Evolutionary conservation across 2,888 invertebrate genomes (phyloP), one percentile per base, ranked within the genome.

Genomic region (Tethea ocularis): DNA sequence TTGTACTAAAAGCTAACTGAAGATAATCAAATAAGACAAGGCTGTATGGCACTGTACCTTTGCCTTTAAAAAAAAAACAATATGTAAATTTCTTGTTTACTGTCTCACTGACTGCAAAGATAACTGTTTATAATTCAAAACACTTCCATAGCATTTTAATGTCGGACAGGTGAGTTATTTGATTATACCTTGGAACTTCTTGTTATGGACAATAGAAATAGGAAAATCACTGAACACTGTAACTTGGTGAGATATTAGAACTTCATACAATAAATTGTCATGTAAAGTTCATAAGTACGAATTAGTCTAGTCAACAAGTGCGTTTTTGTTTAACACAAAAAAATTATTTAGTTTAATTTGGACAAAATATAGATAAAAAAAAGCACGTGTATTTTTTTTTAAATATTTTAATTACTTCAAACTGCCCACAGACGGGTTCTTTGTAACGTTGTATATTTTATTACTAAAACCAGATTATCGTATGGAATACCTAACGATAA

Each of bases 61-160:
- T n/a, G n/a, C n/a, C n/a, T n/a, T n/a, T n/a, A n/a, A n/a, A n/a
- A n/a, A n/a, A n/a, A n/a, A n/a, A 41, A 41, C 2, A 41, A n/a
- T 69, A 60, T 67, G 61, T 60, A 60, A 60, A 33, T 61, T 58
- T 56, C 57, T 52, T 24, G 57, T 33, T 33, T 54, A 62, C 52
- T 33, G 51, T 57, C 20, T 46, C 7, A 61, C 65, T 54, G 60
- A 63, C 61, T 68, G 70, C 68, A 66, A 61, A 61, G 62, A 66
- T 66, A 66, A 70, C 68, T 72, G 58, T 60, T 70, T 72, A 61
- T 68, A 72, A 71, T 71, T 70, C 70, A 68, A 66, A 70, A 62
- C 23, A 63, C 62, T 56, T 52, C 63, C 67, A 54, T 52, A 41
- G 68, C 68, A 70, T 72, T 61, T 62, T 69, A 60, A 68, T 71